Evolutionary conservation across 2,113 vertebrate species (phyloP).

Genomic region (Strix aluco): DNA sequence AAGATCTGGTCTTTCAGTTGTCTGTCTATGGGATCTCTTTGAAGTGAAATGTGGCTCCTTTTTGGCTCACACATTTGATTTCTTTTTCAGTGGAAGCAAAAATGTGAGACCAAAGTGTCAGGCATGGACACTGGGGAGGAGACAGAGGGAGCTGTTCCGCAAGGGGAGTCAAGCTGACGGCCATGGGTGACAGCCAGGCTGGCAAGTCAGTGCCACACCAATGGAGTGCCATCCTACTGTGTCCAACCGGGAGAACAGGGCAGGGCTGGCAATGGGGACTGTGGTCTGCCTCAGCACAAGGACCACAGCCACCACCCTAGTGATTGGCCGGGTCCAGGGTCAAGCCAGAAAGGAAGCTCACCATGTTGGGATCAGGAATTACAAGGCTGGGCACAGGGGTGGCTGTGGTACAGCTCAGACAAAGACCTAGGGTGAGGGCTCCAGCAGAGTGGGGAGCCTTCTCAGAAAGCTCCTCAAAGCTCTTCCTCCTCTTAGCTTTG

Average conservation of each 20-base stretch:
- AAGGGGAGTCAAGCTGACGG: rapidly evolving
- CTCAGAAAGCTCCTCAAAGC: not conserved
- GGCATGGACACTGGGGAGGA: not conserved
- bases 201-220: not conserved
- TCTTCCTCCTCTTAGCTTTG: not conserved
- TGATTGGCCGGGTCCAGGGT: not conserved
- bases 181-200: not conserved
- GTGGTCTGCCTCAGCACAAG: not conserved
- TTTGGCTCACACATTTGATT: not conserved
- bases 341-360: not conserved
- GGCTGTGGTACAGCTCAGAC: not conserved
- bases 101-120: not conserved
- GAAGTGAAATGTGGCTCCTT: not conserved
- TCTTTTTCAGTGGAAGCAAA: not conserved
- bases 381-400: not conserved
- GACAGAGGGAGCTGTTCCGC: rapidly evolving
- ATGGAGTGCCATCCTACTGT: too few species aligned
- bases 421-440: not conserved
- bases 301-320: not conserved
- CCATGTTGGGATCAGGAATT: rapidly evolving
- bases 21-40: not conserved
- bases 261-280: rapidly evolving
- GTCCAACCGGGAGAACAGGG: rapidly evolving
- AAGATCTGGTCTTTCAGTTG: not conserved
- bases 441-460: rapidly evolving